These are phyloP conservation scores for Synanthedon vespiformis DNA, from an alignment of 2,888 invertebrate genomes.

Conservation along the genomic window DNA sequence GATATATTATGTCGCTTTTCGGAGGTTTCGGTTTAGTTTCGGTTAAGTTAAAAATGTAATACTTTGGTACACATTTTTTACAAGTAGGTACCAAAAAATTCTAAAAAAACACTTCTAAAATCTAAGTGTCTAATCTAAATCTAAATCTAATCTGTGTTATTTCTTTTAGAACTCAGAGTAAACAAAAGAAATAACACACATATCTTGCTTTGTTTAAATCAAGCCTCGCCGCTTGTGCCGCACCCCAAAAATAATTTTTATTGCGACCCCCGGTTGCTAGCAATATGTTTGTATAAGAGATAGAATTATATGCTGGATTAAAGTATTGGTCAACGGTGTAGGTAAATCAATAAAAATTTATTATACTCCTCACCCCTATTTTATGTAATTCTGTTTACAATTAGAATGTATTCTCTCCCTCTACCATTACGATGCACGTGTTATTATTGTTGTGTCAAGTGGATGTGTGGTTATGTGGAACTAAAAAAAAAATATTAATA, in stretches of 20 bases:
- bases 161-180: no score
- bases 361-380: slow-evolving; percentile 27
- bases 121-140: no score
- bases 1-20: no score
- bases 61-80: no score
- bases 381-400: slow-evolving; percentile 25
- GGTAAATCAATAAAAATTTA: slow-evolving; percentile 45
- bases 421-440: background rate
- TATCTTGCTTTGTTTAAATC: no score
- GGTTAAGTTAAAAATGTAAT: no score
- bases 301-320: slow-evolving; percentile 42
- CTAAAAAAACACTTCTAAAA: no score
- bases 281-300: slow-evolving; percentile 42
- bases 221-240: background rate
- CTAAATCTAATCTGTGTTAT: no score
- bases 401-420: background rate
- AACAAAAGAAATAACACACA: no score
- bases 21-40: no score
- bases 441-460: slow-evolving; percentile 16
- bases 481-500: no score
- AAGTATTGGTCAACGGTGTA: slow-evolving; percentile 35
- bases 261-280: slow-evolving; percentile 34
- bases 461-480: no score
- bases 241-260: slow-evolving; percentile 15
- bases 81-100: slow-evolving; percentile 19